Evolutionary conservation across 92 coral and sea anemone species (phyloP).

Genomic region (Actinostola sp.): DNA sequence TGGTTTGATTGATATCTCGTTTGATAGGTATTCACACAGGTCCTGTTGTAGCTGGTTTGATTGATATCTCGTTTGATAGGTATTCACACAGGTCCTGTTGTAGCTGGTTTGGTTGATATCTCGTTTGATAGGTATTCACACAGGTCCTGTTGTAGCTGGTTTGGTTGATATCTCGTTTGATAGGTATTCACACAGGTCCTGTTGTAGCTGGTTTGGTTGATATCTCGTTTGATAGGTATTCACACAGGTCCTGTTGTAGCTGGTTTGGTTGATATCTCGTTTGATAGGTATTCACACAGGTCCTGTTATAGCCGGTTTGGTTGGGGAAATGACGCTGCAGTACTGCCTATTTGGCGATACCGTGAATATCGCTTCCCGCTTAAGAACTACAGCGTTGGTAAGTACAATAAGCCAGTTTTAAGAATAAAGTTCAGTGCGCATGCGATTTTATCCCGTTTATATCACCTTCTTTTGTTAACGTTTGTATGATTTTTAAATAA

Average conservation of each 20-base stretch:
- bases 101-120: no score
- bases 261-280: conserved; percentile 61
- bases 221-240: conserved; percentile 46
- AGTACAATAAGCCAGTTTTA: not conserved
- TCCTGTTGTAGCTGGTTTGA: no score
- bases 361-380: conserved; percentile 78
- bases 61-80: no score
- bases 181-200: conserved; percentile 3
- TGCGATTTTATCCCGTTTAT: not conserved
- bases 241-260: conserved; percentile 80
- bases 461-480: not conserved
- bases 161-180: not conserved
- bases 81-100: no score
- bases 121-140: no score
- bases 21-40: no score
- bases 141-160: not conserved
- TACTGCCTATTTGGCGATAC: conserved; percentile 88
- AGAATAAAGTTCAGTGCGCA: no score
- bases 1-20: no score
- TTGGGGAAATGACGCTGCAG: conserved; percentile 79
- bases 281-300: conserved; percentile 68
- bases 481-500: no score
- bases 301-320: conserved; percentile 82
- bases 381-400: conserved; percentile 78
- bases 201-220: not conserved